phyloP scores from a whole-genome alignment of 2,113 vertebrate genomes.

The Papio anubis region DNA sequence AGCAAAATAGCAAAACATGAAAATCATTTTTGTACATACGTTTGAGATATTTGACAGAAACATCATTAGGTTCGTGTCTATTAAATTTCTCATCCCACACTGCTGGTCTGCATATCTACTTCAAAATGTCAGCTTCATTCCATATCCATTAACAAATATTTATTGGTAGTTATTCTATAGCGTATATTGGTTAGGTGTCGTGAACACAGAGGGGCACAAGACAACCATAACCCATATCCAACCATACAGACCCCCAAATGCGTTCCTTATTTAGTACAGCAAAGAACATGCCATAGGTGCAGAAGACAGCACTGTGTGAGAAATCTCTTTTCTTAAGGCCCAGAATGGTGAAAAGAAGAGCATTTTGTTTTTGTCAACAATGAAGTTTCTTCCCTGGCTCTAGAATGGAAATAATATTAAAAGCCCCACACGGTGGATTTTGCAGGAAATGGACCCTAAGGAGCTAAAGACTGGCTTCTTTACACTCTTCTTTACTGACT shows the following conservation, averaged over 20 bases:
- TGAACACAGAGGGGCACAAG: no score
- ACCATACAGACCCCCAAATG: no score
- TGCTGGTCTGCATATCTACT: not conserved
- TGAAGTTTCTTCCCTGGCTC: not conserved
- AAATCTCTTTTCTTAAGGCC: no score
- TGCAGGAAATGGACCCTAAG: not conserved
- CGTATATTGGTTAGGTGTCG: no score
- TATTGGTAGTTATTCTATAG: no score
- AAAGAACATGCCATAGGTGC: accelerated
- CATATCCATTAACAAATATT: no score
- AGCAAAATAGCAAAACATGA: not conserved
- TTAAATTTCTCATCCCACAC: no score
- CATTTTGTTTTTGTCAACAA: no score
- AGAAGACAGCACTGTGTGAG: not conserved
- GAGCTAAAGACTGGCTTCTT: not conserved
- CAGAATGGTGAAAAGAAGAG: not conserved
- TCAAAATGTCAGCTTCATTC: not conserved
- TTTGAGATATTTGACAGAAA: not conserved
- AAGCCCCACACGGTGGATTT: not conserved
- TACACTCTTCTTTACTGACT: no score
- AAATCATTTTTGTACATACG: not conserved
- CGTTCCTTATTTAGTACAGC: not conserved
- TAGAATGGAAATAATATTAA: not conserved
- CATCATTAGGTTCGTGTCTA: no score
- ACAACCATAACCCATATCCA: no score